Base-by-base conservation (phyloP, 2,113 vertebrate species). In the Sebastes fasciatus region DNA sequence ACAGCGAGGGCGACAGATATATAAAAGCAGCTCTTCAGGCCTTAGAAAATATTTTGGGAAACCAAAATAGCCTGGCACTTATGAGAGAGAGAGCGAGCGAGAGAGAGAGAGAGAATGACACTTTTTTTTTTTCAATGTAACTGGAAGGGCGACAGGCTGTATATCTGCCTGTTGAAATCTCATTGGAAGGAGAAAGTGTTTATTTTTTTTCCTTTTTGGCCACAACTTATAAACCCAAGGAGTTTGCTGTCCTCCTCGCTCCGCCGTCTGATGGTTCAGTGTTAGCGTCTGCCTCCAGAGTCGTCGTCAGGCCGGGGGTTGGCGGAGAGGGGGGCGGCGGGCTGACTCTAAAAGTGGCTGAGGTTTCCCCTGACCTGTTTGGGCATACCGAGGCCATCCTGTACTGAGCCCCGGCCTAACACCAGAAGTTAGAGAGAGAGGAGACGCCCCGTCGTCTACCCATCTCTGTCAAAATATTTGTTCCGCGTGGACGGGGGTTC, bases 31-130 rank as follows among this genome's bases (percentile, higher is more conserved):
- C 92, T 94, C 93, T 94, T 92, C 87, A 93, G 89, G 76, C 80
- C 80, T 91, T 82, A 81, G 90, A 94, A 94, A 95, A 95, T 95
- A 94, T 95, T 96, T 95, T 93, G 85, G 87, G 82, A 94, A 95
- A 93, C 94, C 83, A 84, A 95, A 96, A 96, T 94, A 95, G 91
- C 86, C 85, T 88, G 74, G 83, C 79, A 93, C 83, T 91, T 91
- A 90, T 69, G 77, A 83, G 86, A 77, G 88, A 73, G 75, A 2
- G 57, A 48, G 77, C 13, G 75, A 81, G 76, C 46, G 72, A 80
- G 82, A 61, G 72, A 49, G 55, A 60, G 61, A 51, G 65, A 64
- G 60, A 84, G 82, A 91, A 89, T 83, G 88, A 91, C 75, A 90
- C 76, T 84, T 86, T 89, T 90, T 90, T 90, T 89, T 81, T 57